Conservation (phyloP, 2,113 vertebrate genomes). For the Amia ocellicauda region DNA sequence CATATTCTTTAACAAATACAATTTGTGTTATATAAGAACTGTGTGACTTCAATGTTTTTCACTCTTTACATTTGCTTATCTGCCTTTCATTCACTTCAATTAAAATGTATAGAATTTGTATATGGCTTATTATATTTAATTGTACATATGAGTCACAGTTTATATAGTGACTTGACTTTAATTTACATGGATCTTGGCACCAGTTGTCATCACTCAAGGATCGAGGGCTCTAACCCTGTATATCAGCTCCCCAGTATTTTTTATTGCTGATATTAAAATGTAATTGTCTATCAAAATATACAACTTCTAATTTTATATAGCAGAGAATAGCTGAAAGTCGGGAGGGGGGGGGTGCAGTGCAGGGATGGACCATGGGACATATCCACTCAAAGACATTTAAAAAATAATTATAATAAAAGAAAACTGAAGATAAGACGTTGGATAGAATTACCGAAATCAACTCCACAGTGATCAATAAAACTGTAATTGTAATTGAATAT, state of each 20-base stretch:
- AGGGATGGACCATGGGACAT: conserved; percentile 1
- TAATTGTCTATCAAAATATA: conserved; percentile 1
- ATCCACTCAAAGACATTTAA: conserved; percentile 35
- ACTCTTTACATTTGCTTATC: too few species aligned
- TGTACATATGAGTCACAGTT: conserved; percentile 10
- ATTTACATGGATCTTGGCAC: not conserved
- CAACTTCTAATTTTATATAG: conserved; percentile 21
- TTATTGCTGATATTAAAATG: not conserved
- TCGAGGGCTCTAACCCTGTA: conserved; percentile 1
- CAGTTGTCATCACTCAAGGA: not conserved
- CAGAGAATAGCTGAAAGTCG: conserved; percentile 20
- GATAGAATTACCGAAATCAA: conserved; percentile 44
- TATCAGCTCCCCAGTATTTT: conserved; percentile 4
- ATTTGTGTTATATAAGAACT: too few species aligned
- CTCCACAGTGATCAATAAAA: conserved; percentile 39
- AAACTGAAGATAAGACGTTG: conserved; percentile 39
- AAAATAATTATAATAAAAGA: conserved; percentile 34
- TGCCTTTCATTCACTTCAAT: too few species aligned
- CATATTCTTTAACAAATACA: too few species aligned
- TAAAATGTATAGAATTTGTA: too few species aligned
- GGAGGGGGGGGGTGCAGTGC: not conserved
- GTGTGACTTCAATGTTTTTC: too few species aligned
- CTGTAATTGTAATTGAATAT: too few species aligned
- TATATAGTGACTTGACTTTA: too few species aligned
- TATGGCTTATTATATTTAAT: not conserved